These are phyloP conservation scores for Thalassoma bifasciatum DNA, from an alignment of 2,113 vertebrate species.

Conservation along the genomic window DNA sequence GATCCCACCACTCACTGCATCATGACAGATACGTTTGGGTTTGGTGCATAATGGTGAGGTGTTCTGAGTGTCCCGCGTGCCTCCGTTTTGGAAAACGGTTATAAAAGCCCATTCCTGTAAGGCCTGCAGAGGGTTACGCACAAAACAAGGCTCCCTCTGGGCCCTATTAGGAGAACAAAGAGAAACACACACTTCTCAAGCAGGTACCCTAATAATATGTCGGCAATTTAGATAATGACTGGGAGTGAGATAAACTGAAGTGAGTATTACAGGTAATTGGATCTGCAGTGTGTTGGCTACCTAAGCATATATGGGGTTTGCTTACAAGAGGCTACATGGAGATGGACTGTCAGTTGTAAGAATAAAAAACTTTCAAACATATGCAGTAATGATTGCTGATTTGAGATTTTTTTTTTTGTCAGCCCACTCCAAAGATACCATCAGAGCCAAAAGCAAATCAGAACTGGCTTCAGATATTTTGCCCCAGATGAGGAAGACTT, in stretches of 20 bases:
- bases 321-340: slow-evolving; percentile 54
- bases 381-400: slow-evolving; percentile 47
- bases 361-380: slow-evolving; percentile 47
- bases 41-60: slow-evolving; percentile 75
- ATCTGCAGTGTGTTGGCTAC: slow-evolving; percentile 85
- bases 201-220: slow-evolving; percentile 92
- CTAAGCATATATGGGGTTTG: slow-evolving; percentile 68
- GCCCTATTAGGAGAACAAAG: slow-evolving; percentile 89
- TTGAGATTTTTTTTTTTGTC: slow-evolving; percentile 38
- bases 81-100: slow-evolving; percentile 74
- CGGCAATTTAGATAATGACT: slow-evolving; percentile 99
- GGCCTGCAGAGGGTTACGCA: slow-evolving; percentile 94
- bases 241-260: slow-evolving; percentile 97
- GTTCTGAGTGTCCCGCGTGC: slow-evolving; percentile 52
- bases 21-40: slow-evolving; percentile 77
- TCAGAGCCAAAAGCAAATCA: slow-evolving; percentile 46
- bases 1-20: slow-evolving; percentile 73
- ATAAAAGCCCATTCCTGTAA: slow-evolving; percentile 85
- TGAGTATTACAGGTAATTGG: slow-evolving; percentile 99
- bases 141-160: slow-evolving; percentile 93
- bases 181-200: slow-evolving; percentile 82
- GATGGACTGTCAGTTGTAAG: slow-evolving; percentile 72
- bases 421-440: slow-evolving; percentile 22
- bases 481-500: slow-evolving; percentile 30
- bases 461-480: slow-evolving; percentile 41